Conservation (phyloP, 2,888 invertebrate genomes). For the Allolobophora icterica region DNA sequence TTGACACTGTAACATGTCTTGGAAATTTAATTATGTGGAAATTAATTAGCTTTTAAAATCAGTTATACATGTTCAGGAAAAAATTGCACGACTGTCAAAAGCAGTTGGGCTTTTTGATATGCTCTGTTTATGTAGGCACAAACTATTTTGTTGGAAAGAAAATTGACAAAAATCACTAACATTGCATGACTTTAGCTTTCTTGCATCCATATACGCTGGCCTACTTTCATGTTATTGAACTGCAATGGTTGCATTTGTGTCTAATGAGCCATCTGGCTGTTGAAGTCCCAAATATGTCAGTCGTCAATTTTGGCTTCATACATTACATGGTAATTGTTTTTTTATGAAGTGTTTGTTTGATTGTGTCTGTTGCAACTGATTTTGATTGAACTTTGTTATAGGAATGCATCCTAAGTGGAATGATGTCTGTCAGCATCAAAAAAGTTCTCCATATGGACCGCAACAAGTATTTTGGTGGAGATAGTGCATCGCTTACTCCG, state of each 20-base stretch:
- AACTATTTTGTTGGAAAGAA: neutral
- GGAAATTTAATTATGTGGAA: neutral
- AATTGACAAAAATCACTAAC: neutral
- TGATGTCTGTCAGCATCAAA: conserved; percentile 98
- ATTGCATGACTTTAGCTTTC: neutral
- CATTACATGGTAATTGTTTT: neutral
- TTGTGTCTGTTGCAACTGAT: neutral
- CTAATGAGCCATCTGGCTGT: neutral
- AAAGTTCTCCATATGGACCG: conserved; percentile 99
- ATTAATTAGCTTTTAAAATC: neutral
- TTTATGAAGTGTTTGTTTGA: neutral
- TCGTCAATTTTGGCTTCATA: neutral
- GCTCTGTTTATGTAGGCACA: neutral
- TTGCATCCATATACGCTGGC: neutral
- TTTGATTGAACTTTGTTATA: conserved; percentile 52
- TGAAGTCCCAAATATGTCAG: neutral
- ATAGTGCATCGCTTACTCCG: conserved; percentile 98
- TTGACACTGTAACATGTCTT: neutral
- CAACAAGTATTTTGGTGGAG: conserved; percentile 99
- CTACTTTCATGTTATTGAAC: neutral
- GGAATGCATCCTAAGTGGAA: conserved; percentile 98
- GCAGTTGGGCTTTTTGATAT: neutral
- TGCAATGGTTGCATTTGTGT: neutral
- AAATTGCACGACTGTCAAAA: neutral
- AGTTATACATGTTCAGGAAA: neutral